Conservation (phyloP, 2,797 vertebrate genomes). For the Nyctalus aviator region DNA sequence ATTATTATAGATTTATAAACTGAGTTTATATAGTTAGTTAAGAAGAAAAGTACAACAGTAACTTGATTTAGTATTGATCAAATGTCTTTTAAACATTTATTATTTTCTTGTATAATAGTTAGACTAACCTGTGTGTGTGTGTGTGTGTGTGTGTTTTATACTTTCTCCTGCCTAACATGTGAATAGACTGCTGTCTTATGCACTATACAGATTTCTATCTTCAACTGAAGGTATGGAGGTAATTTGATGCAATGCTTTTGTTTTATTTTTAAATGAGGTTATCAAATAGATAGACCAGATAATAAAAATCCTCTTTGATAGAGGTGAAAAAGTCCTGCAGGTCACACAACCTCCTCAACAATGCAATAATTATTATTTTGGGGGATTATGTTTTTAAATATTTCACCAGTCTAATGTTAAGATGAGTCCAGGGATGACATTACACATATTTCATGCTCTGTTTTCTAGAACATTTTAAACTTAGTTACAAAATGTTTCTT, state of each 20-base stretch:
- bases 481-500: neutral
- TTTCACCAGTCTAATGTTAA: constrained; percentile 26
- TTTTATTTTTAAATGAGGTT: neutral
- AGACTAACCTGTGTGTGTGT: neutral
- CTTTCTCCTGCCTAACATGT: neutral
- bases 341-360: neutral
- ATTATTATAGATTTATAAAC: neutral
- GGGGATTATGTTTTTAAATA: neutral
- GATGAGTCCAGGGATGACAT: neutral
- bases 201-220: neutral
- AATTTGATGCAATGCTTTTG: neutral
- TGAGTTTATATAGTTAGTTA: neutral
- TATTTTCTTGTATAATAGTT: neutral
- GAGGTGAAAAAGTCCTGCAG: neutral
- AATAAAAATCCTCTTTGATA: neutral
- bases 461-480: neutral
- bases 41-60: neutral
- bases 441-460: neutral
- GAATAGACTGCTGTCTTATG: neutral
- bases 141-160: neutral
- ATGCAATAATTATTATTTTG: neutral
- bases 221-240: neutral
- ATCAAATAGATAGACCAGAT: neutral
- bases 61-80: neutral
- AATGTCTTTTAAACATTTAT: constrained; percentile 10